phyloP scores from a whole-genome alignment of 2,797 vertebrate genomes.

The Zonotrichia albicollis region DNA sequence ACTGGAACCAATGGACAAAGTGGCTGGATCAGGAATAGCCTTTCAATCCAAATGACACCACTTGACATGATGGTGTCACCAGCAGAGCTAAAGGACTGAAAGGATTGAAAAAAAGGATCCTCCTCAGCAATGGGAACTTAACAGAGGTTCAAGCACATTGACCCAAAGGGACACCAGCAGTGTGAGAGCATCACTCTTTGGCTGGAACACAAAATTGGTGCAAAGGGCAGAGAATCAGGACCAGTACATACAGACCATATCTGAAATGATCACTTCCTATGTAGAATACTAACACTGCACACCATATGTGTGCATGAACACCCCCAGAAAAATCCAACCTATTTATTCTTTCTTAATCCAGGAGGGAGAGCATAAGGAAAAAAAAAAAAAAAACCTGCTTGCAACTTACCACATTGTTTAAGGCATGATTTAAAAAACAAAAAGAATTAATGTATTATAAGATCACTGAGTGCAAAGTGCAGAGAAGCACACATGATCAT shows the following conservation, averaged over 20 bases:
- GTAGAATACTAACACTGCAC: background rate
- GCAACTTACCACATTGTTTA: background rate
- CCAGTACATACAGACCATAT: background rate
- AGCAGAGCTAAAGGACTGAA: background rate
- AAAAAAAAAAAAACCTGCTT: background rate
- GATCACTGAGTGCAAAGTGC: background rate
- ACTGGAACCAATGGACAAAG: background rate
- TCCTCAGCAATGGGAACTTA: background rate
- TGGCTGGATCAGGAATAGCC: background rate
- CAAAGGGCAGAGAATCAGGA: background rate
- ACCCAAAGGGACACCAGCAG: background rate
- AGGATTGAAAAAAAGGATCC: background rate
- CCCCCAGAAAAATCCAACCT: background rate
- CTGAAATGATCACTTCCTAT: background rate
- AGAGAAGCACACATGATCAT: background rate
- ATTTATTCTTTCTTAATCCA: background rate
- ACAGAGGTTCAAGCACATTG: background rate
- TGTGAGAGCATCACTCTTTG: background rate
- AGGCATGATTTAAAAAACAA: background rate
- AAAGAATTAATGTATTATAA: background rate
- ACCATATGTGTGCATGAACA: background rate
- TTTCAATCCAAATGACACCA: background rate
- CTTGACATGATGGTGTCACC: background rate
- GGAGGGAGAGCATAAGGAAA: background rate
- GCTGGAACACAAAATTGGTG: background rate